Evolutionary conservation across 2,888 invertebrate species (phyloP).

Genomic region (Meiosimyza decipiens): DNA sequence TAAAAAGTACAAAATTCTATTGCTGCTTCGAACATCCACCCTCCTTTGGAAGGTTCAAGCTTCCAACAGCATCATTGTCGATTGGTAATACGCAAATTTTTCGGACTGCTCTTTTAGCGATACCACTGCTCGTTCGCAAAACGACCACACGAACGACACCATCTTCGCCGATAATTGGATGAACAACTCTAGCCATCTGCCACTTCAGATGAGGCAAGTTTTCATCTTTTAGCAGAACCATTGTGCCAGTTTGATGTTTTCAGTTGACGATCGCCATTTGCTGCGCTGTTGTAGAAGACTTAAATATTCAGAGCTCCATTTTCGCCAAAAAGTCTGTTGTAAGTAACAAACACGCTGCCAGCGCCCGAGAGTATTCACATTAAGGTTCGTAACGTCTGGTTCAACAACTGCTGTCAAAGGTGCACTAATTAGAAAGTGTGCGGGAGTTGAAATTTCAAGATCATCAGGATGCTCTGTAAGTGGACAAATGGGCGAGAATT

Average conservation of each 20-base stretch:
- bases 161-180: slow-evolving; percentile 14
- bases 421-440: slow-evolving; percentile 36
- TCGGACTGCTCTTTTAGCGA: slow-evolving; percentile 22
- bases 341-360: slow-evolving; percentile 39
- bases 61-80: slow-evolving; percentile 33
- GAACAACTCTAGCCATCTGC: slow-evolving; percentile 35
- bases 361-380: slow-evolving; percentile 36
- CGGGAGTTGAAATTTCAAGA: slow-evolving; percentile 35
- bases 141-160: slow-evolving; percentile 29
- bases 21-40: slow-evolving; percentile 18
- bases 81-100: slow-evolving; percentile 29
- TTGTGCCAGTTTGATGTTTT: slow-evolving; percentile 9
- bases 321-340: slow-evolving; percentile 41
- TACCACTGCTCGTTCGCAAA: slow-evolving; percentile 13
- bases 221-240: slow-evolving; percentile 41
- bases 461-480: slow-evolving; percentile 44
- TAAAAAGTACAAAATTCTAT: too few relatives aligned
- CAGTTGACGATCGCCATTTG: slow-evolving; percentile 33
- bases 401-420: slow-evolving; percentile 34
- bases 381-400: slow-evolving; percentile 36
- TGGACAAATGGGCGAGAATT: slow-evolving; percentile 44
- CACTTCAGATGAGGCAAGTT: slow-evolving; percentile 39
- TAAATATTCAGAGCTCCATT: slow-evolving; percentile 35
- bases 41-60: slow-evolving; percentile 32
- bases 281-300: slow-evolving; percentile 36